phyloP scores from a whole-genome alignment of 1,140 invertebrate species.

The Ridgeia piscesae region DNA sequence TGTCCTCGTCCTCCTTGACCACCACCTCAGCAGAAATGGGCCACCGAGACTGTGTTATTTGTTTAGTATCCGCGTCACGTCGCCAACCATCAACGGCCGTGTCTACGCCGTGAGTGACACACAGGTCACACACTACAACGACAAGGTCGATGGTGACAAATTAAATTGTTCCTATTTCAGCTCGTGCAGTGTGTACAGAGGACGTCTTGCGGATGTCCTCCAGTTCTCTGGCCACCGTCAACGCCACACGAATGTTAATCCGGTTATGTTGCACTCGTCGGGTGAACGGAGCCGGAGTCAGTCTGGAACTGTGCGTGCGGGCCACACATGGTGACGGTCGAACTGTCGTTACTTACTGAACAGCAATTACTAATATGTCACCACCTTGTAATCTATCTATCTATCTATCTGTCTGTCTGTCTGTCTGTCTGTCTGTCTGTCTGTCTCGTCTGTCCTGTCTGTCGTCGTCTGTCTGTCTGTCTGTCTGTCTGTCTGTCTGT shows the following conservation, averaged over 20 bases:
- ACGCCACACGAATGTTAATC: not conserved
- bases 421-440: no score
- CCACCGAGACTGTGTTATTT: not conserved
- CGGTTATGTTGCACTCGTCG: not conserved
- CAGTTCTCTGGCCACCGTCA: not conserved
- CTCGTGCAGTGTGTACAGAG: not conserved
- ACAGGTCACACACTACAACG: not conserved
- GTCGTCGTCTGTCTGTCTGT: no score
- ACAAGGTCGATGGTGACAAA: not conserved
- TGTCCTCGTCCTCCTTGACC: not conserved
- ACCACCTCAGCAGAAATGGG: not conserved
- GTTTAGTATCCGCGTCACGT: not conserved
- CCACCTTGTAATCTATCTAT: no score
- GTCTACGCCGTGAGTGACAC: not conserved
- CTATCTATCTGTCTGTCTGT: no score
- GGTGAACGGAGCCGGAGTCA: not conserved
- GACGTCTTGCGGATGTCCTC: no score
- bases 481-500: no score
- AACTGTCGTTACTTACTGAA: no score
- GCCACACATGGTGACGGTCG: not conserved
- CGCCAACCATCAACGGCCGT: not conserved
- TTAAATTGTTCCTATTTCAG: not conserved
- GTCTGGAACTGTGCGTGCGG: not conserved
- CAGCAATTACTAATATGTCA: no score
- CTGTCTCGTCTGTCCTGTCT: no score